A percentile compares a stretch with the other conserved stretches of the same genome.
These are phyloP conservation scores for Notamacropus eugenii DNA, from an alignment of 2,797 vertebrate genomes.

Conservation along the genomic window DNA sequence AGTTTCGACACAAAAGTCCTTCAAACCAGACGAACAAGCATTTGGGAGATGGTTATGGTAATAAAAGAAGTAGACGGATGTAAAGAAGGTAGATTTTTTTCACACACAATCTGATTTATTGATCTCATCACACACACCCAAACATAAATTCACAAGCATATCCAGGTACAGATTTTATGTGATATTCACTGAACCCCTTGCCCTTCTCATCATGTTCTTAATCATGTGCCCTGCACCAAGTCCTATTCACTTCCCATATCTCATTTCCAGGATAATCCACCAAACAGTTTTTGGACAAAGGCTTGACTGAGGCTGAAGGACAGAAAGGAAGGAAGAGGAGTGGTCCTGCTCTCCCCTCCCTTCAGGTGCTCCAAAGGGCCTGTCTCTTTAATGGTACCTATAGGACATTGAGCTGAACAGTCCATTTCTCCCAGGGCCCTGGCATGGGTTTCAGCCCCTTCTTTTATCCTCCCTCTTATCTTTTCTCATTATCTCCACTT, in stretches of 20 bases:
- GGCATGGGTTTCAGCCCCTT: not conserved
- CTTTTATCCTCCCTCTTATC: not conserved
- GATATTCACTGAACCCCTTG: slow-evolving; percentile 55
- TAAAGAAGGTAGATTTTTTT: too few species aligned
- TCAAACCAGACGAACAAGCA: too few species aligned
- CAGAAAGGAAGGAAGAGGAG: slow-evolving; percentile 63
- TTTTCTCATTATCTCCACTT: not conserved
- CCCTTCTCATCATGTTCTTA: not conserved
- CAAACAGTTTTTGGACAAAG: not conserved
- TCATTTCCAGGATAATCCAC: not conserved
- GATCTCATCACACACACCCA: slow-evolving; percentile 76
- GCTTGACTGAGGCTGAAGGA: slow-evolving; percentile 29
- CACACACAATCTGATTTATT: too few species aligned
- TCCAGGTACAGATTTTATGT: slow-evolving; percentile 89
- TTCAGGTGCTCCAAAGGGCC: slow-evolving; percentile 64
- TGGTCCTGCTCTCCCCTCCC: slow-evolving; percentile 73
- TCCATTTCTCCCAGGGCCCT: not conserved
- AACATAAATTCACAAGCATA: slow-evolving; percentile 85
- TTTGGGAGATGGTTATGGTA: too few species aligned
- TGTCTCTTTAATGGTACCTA: slow-evolving; percentile 55
- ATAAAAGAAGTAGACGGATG: too few species aligned
- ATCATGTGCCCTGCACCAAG: slow-evolving; percentile 17
- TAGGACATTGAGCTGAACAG: not conserved
- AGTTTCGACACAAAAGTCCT: too few species aligned
- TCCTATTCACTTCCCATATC: not conserved